A percentile compares a stretch with the other conserved stretches of the same genome.
Evolutionary conservation across 2,797 vertebrate genomes (phyloP).

Genomic region (Aselliscus stoliczkanus): DNA sequence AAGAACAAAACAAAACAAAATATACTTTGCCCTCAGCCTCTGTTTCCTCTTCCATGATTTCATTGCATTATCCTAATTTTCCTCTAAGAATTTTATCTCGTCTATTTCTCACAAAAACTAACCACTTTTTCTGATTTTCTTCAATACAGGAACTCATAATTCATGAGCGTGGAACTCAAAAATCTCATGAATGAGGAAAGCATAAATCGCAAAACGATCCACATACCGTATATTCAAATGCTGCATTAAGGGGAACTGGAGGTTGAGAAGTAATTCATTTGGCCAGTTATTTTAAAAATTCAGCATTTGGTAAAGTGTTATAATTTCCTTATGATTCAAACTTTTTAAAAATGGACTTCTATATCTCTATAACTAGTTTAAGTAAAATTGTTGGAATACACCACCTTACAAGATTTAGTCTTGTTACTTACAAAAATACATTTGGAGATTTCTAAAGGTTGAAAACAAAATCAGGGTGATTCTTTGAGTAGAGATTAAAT

Average conservation of each 20-base stretch:
- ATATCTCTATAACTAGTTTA: background rate
- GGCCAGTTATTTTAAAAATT: background rate
- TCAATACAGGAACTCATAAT: background rate
- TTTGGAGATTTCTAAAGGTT: slow-evolving; percentile 16
- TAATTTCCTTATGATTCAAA: background rate
- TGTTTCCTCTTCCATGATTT: background rate
- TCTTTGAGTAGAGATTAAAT: background rate
- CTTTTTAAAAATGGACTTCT: background rate
- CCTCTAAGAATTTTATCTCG: background rate
- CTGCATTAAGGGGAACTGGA: background rate
- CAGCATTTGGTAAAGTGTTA: background rate
- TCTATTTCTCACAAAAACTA: background rate
- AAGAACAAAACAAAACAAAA: background rate
- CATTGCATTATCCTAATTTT: background rate
- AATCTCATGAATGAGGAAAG: background rate
- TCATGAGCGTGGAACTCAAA: background rate
- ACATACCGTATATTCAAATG: background rate
- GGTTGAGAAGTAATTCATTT: background rate
- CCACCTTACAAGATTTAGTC: background rate
- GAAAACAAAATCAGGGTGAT: background rate
- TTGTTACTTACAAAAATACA: background rate
- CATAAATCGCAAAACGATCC: background rate
- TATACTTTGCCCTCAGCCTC: background rate
- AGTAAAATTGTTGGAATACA: background rate
- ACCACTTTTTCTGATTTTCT: background rate